phyloP scores from a whole-genome alignment of 2,113 vertebrate genomes.

The Lophotis ruficrista region DNA sequence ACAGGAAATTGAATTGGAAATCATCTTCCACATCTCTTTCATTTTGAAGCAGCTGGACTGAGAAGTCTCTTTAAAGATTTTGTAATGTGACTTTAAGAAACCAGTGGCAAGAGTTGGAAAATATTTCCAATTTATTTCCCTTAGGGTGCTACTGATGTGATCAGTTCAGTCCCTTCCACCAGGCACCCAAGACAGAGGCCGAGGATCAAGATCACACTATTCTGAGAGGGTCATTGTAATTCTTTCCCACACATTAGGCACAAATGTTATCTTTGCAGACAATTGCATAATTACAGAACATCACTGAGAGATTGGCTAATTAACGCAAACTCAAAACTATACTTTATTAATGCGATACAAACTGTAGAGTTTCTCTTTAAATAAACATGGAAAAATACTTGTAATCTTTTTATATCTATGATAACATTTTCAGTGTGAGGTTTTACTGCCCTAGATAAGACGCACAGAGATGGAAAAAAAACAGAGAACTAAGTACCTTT shows the following conservation, averaged over 20 bases:
- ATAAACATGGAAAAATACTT: background rate
- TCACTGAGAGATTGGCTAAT: background rate
- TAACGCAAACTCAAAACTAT: background rate
- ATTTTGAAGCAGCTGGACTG: background rate
- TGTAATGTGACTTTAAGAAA: background rate
- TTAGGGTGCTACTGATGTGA: background rate
- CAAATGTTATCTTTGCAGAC: background rate
- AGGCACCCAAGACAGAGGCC: background rate
- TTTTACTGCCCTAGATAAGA: background rate
- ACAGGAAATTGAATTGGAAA: background rate
- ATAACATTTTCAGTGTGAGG: background rate
- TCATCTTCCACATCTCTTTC: background rate
- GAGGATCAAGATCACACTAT: background rate
- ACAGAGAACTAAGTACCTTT: background rate
- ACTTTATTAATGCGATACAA: background rate
- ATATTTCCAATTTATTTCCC: background rate
- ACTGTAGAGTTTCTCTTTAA: background rate
- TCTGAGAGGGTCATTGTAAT: background rate
- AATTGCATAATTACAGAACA: background rate
- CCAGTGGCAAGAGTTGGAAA: background rate
- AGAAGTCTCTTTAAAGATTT: background rate
- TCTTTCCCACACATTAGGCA: background rate
- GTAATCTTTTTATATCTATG: background rate
- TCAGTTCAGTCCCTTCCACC: background rate
- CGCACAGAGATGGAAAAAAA: background rate